A percentile compares a stretch with the other conserved stretches of the same genome.
Evolutionary conservation across 2,797 vertebrate genomes (phyloP).

Genomic region (Saxicola maurus): DNA sequence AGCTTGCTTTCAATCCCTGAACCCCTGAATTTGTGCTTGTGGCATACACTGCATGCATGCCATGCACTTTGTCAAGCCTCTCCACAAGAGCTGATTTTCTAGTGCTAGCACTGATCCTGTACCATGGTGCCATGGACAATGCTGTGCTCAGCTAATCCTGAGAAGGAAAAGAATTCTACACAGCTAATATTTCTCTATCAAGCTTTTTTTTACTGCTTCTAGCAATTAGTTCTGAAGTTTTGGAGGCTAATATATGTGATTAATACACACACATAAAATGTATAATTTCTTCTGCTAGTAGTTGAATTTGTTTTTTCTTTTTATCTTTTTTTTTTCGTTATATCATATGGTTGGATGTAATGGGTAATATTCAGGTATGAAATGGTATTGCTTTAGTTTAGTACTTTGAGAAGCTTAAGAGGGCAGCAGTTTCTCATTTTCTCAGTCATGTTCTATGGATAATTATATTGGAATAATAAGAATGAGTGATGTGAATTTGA

Average conservation of each 20-base stretch:
- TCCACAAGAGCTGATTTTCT: background rate
- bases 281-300: background rate
- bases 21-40: background rate
- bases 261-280: background rate
- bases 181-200: background rate
- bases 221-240: background rate
- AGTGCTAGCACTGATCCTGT: background rate
- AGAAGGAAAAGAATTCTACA: background rate
- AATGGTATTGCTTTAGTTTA: background rate
- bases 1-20: background rate
- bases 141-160: background rate
- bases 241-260: background rate
- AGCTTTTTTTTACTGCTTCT: background rate
- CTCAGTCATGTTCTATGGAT: background rate
- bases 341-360: background rate
- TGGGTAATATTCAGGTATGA: background rate
- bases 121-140: background rate
- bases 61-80: fast-evolving
- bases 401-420: background rate
- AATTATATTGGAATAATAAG: background rate
- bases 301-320: background rate
- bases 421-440: constrained; percentile 3
- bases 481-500: background rate
- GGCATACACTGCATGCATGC: too few species aligned
- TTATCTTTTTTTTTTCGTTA: background rate